These are phyloP conservation scores for Diceros bicornis DNA, from an alignment of 2,797 vertebrate species.

Conservation along the genomic window DNA sequence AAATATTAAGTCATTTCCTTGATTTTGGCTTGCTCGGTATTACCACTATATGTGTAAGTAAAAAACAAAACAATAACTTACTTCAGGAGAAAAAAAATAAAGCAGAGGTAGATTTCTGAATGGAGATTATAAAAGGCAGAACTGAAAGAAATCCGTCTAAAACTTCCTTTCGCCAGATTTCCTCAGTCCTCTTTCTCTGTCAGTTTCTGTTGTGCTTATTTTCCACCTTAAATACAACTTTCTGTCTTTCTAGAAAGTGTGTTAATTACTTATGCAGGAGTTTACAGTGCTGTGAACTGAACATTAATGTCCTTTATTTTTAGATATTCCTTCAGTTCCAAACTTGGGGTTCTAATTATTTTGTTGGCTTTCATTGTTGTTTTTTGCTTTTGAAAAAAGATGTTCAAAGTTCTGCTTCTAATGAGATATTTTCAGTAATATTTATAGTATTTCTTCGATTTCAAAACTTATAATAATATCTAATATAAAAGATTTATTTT, in stretches of 20 bases:
- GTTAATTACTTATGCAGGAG: background rate
- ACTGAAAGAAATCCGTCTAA: background rate
- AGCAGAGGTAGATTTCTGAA: background rate
- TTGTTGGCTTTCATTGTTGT: background rate
- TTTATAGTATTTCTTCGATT: slow-evolving; percentile 22
- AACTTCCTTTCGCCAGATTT: background rate
- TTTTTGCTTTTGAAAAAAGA: slow-evolving; percentile 38
- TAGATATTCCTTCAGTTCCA: background rate
- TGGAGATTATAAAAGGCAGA: background rate
- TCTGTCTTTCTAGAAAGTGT: slow-evolving; percentile 28
- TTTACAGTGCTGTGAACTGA: slow-evolving; percentile 12
- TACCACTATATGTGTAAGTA: background rate
- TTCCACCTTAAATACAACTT: background rate
- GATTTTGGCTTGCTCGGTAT: background rate
- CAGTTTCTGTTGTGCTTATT: background rate
- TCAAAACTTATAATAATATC: background rate
- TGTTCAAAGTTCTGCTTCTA: background rate
- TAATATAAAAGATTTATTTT: slow-evolving; percentile 39
- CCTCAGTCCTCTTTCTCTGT: background rate
- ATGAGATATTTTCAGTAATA: background rate
- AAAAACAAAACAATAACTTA: background rate
- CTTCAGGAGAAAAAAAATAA: background rate
- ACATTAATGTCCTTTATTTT: slow-evolving; percentile 18
- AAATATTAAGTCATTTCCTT: slow-evolving; percentile 7
- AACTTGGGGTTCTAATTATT: background rate